Evolutionary conservation across 2,113 vertebrate genomes (phyloP), one percentile per base, ranked within the genome.

Genomic region (Notiomystis cincta): DNA sequence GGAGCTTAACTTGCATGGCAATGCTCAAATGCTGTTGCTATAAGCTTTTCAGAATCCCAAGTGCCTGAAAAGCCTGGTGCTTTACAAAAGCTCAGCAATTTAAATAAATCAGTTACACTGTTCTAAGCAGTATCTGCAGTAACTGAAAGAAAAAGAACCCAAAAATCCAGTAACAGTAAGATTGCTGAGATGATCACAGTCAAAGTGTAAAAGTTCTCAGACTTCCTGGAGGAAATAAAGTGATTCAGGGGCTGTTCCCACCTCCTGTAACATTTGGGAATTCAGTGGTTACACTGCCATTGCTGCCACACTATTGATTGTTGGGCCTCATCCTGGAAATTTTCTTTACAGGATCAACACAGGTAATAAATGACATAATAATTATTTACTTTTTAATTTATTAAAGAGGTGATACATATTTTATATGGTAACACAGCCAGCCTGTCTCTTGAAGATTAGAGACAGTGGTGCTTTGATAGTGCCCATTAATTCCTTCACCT

Each of bases 221-320:
- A 17, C 1, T 35, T 69, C 23, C 51, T 45, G 75, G 27, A 56
- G 45, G 37, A 13, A 30, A 62, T n/a, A 27, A 48, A 28, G 53
- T 22, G 30, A 18, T 44, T n/a, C 18, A 22, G 27, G 25, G 22
- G 35, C 17, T 13, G 11, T 48, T 54, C 25, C 40, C 50, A 17
- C 20, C 72, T 60, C n/a, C 24, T 82, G 56, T 9, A 6, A 28
- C 47, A 15, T 30, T 31, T 15, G 10, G 65, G 31, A 37, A 45
- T 54, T 1, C 1, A 21, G 11, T 18, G 19, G 16, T n/a, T 50
- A 4, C 11, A 5, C 20, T 21, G 0, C 33, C 31, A 23, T 7
- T 75, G 23, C 22, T 87, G 51, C 76, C 35, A 6, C 2, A 1
- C 13, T 4, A 11, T n/a, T 30, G 42, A 22, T n/a, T 73, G 56